Conservation (phyloP, 2,113 vertebrate species). For the Malurus elegans region DNA sequence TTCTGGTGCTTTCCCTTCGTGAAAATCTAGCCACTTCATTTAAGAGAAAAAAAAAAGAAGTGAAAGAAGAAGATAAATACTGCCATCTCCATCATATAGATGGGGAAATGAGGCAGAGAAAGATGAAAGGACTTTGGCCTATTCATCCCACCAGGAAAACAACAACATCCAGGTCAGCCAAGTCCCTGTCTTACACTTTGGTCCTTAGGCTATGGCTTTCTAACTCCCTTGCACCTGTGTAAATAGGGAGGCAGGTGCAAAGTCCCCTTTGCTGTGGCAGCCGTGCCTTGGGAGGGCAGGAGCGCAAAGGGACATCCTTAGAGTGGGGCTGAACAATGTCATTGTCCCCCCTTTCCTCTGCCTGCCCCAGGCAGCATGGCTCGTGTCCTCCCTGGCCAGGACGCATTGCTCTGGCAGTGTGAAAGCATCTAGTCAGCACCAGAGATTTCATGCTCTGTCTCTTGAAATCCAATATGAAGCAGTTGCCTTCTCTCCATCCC, state of each 20-base stretch:
- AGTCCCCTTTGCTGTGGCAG: background rate
- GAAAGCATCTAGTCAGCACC: conserved; percentile 32
- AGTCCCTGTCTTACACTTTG: background rate
- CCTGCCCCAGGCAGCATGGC: background rate
- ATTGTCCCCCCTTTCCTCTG: background rate
- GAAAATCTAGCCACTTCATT: background rate
- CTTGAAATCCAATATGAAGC: conserved; percentile 62
- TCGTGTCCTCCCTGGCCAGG: background rate
- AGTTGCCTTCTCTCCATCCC: conserved; percentile 46
- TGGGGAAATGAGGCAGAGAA: conserved; percentile 31
- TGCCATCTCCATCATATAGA: background rate
- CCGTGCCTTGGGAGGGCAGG: background rate
- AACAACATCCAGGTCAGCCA: conserved; percentile 17
- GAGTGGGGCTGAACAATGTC: background rate
- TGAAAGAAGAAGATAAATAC: background rate
- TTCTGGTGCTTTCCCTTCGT: background rate
- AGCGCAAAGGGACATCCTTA: fast-evolving
- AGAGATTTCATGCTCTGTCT: conserved; percentile 62
- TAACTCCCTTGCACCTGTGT: conserved; percentile 28
- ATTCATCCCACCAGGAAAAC: conserved; percentile 39
- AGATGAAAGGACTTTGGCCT: conserved; percentile 29
- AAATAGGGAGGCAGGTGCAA: conserved; percentile 38
- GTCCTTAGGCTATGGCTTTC: background rate
- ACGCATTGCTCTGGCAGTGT: background rate
- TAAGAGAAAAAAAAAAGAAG: background rate